Conservation (phyloP, 2,888 invertebrate genomes). For the Cataglyphis albicans region DNA sequence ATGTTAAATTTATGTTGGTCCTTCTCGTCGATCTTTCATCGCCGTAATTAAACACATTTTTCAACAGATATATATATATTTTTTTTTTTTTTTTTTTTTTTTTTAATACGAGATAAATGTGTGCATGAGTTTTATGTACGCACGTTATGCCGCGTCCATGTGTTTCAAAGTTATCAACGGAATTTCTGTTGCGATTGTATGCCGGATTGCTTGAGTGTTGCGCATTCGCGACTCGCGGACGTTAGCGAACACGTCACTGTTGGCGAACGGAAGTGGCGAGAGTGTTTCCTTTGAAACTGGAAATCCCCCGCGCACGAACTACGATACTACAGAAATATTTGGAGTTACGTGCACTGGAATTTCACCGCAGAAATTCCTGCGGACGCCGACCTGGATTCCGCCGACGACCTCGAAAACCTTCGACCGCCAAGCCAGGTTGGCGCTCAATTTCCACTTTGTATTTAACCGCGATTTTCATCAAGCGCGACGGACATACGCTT, state of each 20-base stretch:
- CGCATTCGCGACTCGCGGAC: neutral
- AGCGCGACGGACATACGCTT: slow-evolving; percentile 29
- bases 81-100: too few relatives aligned
- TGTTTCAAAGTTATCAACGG: neutral
- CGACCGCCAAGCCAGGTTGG: slow-evolving; percentile 61
- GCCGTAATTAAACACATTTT: slow-evolving; percentile 10
- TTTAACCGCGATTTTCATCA: slow-evolving; percentile 51
- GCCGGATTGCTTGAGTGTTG: neutral
- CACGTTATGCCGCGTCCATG: neutral
- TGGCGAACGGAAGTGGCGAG: slow-evolving; percentile 18
- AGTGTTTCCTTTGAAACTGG: slow-evolving; percentile 68
- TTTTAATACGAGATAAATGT: neutral
- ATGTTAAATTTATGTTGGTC: slow-evolving; percentile 60
- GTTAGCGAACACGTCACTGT: slow-evolving; percentile 6
- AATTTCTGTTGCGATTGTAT: slow-evolving; percentile 12
- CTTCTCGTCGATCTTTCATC: slow-evolving; percentile 33
- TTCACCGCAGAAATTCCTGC: slow-evolving; percentile 76
- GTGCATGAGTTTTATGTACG: neutral
- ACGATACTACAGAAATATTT: slow-evolving; percentile 71
- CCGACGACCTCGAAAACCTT: slow-evolving; percentile 78
- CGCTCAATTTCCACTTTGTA: slow-evolving; percentile 75
- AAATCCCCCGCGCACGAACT: slow-evolving; percentile 48
- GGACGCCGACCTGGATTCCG: slow-evolving; percentile 77
- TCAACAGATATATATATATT: too few relatives aligned
- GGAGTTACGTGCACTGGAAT: slow-evolving; percentile 74